Percentiles rank a stretch among this genome's conserved stretches.
phyloP scores from a whole-genome alignment of 35 echinoderm and acorn worm genomes.

The Ophioderma brevispina region DNA sequence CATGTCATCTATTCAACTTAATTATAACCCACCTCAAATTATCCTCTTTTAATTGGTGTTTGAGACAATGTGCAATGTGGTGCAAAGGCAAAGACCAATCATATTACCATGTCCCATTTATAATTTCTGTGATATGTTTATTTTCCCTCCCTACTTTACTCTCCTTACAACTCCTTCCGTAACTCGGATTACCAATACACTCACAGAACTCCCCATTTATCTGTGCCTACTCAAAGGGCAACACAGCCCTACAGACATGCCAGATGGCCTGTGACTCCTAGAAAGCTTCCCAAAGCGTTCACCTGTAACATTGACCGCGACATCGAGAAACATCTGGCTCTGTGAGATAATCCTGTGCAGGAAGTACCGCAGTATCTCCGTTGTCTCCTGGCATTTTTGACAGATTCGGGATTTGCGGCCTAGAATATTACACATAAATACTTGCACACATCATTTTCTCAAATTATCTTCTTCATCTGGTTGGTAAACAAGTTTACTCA shows the following conservation, averaged over 20 bases:
- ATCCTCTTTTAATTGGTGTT: no score
- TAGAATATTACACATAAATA: not conserved
- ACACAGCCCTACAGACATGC: not conserved
- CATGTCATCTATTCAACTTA: no score
- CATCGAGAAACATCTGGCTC: not conserved
- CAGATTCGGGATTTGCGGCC: not conserved
- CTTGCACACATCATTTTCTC: not conserved
- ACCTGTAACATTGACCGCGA: not conserved
- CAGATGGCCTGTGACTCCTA: not conserved
- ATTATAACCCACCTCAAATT: no score
- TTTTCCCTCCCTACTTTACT: no score
- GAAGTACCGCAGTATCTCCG: not conserved
- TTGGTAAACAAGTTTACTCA: not conserved
- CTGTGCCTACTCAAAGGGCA: not conserved
- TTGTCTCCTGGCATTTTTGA: not conserved
- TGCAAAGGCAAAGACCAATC: no score
- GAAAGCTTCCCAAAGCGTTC: not conserved
- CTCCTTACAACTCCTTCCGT: no score
- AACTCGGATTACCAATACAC: no score
- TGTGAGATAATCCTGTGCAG: not conserved
- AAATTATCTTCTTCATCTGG: not conserved
- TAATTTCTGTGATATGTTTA: no score
- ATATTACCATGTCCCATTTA: no score
- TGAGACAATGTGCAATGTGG: no score
- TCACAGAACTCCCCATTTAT: no score